Evolutionary conservation across 2,797 vertebrate species (phyloP).

Genomic region (Acanthis flammea): DNA sequence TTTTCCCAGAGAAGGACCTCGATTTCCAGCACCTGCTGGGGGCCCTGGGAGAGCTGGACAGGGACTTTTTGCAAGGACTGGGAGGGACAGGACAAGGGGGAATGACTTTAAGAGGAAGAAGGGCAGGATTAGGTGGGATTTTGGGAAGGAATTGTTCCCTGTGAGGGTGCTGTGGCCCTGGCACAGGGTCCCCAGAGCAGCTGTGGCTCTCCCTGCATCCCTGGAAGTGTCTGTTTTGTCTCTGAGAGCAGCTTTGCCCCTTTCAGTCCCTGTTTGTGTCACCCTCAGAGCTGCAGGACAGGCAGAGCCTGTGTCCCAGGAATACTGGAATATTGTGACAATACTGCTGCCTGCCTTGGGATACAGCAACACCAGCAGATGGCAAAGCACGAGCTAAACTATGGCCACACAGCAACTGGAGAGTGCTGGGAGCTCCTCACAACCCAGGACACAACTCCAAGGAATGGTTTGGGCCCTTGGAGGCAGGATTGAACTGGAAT

Average conservation of each 20-base stretch:
- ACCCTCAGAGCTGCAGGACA: fast-evolving
- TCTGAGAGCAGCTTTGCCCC: not conserved
- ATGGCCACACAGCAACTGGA: not conserved
- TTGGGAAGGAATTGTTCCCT: not conserved
- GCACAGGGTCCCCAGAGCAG: not conserved
- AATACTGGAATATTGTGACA: not conserved
- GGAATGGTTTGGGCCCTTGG: not conserved
- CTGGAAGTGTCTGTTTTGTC: not conserved
- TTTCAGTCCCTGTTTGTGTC: not conserved
- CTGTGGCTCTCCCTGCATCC: not conserved
- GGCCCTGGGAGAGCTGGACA: not conserved
- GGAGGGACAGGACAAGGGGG: not conserved
- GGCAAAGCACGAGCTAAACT: not conserved
- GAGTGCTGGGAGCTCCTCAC: not conserved
- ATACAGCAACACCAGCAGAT: not conserved
- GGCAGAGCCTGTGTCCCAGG: not conserved
- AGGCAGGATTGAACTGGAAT: not conserved
- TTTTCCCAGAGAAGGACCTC: not conserved
- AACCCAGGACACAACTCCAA: not conserved
- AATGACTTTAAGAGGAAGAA: not conserved
- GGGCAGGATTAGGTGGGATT: too few species aligned
- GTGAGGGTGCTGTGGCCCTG: not conserved
- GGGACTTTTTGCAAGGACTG: not conserved
- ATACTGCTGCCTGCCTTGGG: not conserved
- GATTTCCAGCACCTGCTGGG: not conserved